These are phyloP conservation scores for Ptilodon capucinus DNA, from an alignment of 2,888 invertebrate species.

Conservation along the genomic window DNA sequence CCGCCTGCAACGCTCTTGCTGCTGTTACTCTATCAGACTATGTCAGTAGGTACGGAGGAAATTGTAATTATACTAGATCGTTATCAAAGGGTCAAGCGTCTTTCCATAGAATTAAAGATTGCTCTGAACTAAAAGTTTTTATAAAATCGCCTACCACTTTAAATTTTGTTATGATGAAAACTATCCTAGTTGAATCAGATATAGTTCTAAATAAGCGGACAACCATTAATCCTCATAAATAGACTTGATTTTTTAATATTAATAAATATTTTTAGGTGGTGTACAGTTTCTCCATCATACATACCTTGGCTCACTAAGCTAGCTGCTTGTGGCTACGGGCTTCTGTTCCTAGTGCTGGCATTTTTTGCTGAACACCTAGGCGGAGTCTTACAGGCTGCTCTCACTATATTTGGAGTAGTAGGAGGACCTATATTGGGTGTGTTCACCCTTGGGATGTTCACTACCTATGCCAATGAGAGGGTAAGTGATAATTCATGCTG, in stretches of 20 bases:
- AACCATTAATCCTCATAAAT: too few relatives aligned
- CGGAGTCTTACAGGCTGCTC: slow-evolving; percentile 90
- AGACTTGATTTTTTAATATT: too few relatives aligned
- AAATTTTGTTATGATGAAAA: too few relatives aligned
- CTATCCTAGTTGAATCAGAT: too few relatives aligned
- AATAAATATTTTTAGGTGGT: slow-evolving; percentile 45
- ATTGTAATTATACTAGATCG: too few relatives aligned
- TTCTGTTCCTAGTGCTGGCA: slow-evolving; percentile 89
- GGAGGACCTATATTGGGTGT: slow-evolving; percentile 92
- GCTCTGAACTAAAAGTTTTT: too few relatives aligned
- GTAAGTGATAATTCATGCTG: slow-evolving; percentile 51
- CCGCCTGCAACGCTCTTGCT: slow-evolving; percentile 94
- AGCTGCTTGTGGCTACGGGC: slow-evolving; percentile 87
- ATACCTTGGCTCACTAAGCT: slow-evolving; percentile 83
- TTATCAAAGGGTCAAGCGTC: too few relatives aligned
- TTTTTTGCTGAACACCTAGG: slow-evolving; percentile 91
- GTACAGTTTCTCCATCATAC: slow-evolving; percentile 43
- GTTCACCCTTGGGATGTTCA: slow-evolving; percentile 92
- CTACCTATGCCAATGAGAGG: slow-evolving; percentile 86
- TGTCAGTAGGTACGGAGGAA: slow-evolving; percentile 69
- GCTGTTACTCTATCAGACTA: slow-evolving; percentile 96
- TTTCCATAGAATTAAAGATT: too few relatives aligned
- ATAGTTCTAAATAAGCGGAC: too few relatives aligned
- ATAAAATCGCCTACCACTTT: too few relatives aligned
- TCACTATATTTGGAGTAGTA: slow-evolving; percentile 92